Evolutionary conservation across 2,797 vertebrate genomes (phyloP), one percentile per base, ranked within the genome.

Genomic region (Cyclura pinguis): DNA sequence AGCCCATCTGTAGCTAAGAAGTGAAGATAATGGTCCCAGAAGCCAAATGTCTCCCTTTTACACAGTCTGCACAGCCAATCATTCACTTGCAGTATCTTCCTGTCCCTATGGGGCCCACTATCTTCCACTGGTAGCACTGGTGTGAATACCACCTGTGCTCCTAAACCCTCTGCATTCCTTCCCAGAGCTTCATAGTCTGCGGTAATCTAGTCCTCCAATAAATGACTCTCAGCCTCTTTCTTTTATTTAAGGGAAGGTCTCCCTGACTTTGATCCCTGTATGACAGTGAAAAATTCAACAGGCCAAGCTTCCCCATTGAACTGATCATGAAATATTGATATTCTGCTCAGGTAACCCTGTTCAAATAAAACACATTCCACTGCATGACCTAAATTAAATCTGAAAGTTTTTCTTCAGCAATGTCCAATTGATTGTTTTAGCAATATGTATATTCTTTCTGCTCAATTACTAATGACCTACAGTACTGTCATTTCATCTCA

Each of bases 271-370:
- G 77, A 80, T 29, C 12, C 64, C 27, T 77, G 27, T 42, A 24
- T 14, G 35, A 78, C 42, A 78, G 27, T 20, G 59, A 77, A 50
- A 27, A 47, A 32, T 50, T 80, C 76, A 67, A 47, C 32, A 35
- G 10, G 22, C 38, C 20, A 35, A 85, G 84, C 50, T 57, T 86
- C 24, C 29, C 62, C 50, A 84, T 16, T 8, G 5, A 77, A 67
- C 9, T 29, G n/a, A 82, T 24, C 80, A 86, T 55, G 50, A 35
- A 80, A 88, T 84, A 67, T 87, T 91, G 55, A 84, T 72, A 91
- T 52, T 59, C 90, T 88, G 16, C 29, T 91, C 86, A 85, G 47
- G 9, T 86, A 6, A 52, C 20, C 77, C 89, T 82, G 27, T 89
- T 88, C 80, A 88, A 82, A 81, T 35, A 52, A 62, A 74, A 80